These are phyloP conservation scores for Drosophila kurseongensis DNA, from an alignment of 1,140 invertebrate genomes.

Conservation along the genomic window DNA sequence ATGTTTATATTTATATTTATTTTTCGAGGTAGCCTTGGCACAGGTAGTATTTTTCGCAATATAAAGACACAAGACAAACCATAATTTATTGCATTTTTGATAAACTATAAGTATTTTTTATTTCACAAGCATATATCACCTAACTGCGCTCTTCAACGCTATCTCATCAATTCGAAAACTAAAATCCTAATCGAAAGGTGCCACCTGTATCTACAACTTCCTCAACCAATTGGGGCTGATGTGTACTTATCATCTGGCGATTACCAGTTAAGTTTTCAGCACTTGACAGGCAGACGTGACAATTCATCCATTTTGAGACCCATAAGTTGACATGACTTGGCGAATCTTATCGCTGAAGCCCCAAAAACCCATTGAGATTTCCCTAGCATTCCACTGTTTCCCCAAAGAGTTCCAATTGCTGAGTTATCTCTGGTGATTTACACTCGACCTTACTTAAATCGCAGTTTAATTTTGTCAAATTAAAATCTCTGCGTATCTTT, in stretches of 20 bases:
- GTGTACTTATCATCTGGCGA: slow-evolving; percentile 37
- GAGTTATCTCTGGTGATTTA: slow-evolving; percentile 25
- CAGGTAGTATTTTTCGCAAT: not conserved
- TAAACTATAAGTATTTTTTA: slow-evolving; percentile 7
- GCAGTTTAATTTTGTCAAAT: slow-evolving; percentile 7
- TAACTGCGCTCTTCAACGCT: not conserved
- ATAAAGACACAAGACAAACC: not conserved
- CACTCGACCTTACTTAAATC: slow-evolving; percentile 15
- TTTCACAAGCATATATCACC: slow-evolving; percentile 13
- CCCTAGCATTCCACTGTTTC: slow-evolving; percentile 15
- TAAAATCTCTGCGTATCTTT: not conserved
- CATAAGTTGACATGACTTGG: slow-evolving; percentile 36
- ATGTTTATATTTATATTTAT: not conserved
- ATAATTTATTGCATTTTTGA: not conserved
- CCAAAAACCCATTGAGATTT: slow-evolving; percentile 36
- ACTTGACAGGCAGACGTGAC: slow-evolving; percentile 39
- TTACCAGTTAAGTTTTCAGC: slow-evolving; percentile 32
- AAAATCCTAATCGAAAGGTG: slow-evolving; percentile 31
- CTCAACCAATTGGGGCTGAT: slow-evolving; percentile 41
- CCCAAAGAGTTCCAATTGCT: slow-evolving; percentile 20
- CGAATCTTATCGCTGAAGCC: slow-evolving; percentile 36
- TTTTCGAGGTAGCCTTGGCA: not conserved
- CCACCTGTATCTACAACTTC: slow-evolving; percentile 46
- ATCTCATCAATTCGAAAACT: slow-evolving; percentile 16
- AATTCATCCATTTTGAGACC: slow-evolving; percentile 43